These are phyloP conservation scores for Caenorhabditis sp. DNA, from an alignment of 2,888 invertebrate genomes.

Conservation along the genomic window DNA sequence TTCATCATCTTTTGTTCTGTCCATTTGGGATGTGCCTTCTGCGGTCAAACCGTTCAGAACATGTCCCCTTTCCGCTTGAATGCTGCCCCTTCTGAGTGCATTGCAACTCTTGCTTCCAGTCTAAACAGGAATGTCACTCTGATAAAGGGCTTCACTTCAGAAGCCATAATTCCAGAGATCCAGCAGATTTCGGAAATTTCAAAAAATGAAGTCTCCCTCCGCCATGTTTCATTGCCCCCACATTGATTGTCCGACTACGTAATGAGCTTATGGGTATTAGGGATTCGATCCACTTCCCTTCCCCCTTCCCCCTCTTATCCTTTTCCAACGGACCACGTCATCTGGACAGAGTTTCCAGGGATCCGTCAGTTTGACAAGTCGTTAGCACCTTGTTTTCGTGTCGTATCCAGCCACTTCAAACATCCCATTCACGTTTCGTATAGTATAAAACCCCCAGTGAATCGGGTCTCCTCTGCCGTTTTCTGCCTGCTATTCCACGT, in stretches of 20 bases:
- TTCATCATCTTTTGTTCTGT: too few relatives aligned
- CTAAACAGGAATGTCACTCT: too few relatives aligned
- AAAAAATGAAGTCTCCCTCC: not conserved
- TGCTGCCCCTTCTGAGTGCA: too few relatives aligned
- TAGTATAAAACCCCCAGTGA: not conserved
- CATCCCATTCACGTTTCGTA: not conserved
- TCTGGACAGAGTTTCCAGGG: not conserved
- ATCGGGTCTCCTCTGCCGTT: too few relatives aligned
- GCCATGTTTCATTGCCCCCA: not conserved
- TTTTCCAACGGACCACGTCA: not conserved
- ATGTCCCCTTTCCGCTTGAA: too few relatives aligned
- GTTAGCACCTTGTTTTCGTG: not conserved
- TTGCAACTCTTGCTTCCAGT: too few relatives aligned
- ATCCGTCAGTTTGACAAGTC: not conserved
- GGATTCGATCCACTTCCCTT: too few relatives aligned
- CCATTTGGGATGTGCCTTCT: too few relatives aligned
- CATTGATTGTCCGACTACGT: conserved; percentile 4
- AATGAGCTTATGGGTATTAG: not conserved
- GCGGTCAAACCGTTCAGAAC: too few relatives aligned
- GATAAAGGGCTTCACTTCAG: not conserved
- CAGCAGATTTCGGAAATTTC: not conserved
- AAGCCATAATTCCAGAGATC: conserved; percentile 12
- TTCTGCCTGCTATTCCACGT: too few relatives aligned
- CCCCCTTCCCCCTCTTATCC: not conserved
- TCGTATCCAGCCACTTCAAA: not conserved